Evolutionary conservation across 2,888 invertebrate species (phyloP), one percentile per base, ranked within the genome.

Genomic region (Patella depressa): DNA sequence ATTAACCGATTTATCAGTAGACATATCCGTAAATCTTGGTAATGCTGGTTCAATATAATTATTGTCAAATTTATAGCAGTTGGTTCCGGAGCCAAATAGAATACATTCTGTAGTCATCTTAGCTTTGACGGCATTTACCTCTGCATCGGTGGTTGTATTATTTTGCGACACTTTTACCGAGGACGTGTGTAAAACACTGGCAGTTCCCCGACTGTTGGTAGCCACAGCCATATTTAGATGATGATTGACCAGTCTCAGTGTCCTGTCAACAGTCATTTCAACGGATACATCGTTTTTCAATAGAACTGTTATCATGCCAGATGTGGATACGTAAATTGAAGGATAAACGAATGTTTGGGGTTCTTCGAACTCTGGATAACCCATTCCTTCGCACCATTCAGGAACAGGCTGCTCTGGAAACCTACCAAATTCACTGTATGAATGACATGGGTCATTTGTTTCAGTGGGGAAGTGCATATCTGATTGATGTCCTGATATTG

Each of bases 261-360:
- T 89, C 29, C 88, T 85, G 82, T 92, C 92, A 12, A 91, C 84
- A 17, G 91, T 90, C 86, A 92, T 89, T 80, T 92, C 92, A 11
- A 92, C 88, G 14, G 91, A 87, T 14, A 92, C 87, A 73, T 91
- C 90, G 75, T 89, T 80, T 14, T 88, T 84, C 77, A 92, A 85
- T 17, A 92, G 83, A 0, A 92, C 88, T 14, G 91, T 91, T 19
- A 92, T 88, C 5, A 90, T 88, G 15, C 92, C 92, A 11, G 90
- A 89, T 17, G 90, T 89, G 1, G 92, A 89, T 53, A 92, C 89
- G 79, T 91, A 90, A 11, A 92, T 85, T 65, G 90, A 85, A 5
- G 92, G 92, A 78, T 89, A 91, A 15, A 83, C 81, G 55, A 82
- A 83, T 71, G 75, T 78, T 65, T 79, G 77, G 4, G 73, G 57